Conservation (phyloP, 2,113 vertebrate genomes). For the Clarias macrocephalus region DNA sequence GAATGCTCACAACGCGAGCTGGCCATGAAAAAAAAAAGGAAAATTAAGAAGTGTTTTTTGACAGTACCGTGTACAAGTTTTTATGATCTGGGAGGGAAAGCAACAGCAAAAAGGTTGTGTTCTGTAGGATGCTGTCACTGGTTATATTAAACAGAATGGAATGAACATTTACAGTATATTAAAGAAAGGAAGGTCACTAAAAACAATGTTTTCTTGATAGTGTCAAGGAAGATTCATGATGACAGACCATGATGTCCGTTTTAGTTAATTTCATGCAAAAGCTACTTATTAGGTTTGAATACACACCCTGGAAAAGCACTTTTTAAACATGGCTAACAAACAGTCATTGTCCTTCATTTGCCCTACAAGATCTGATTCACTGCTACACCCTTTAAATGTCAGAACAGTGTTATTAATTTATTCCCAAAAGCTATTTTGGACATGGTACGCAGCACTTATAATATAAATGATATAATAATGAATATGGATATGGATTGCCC, state of each 20-base stretch:
- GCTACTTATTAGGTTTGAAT: background rate
- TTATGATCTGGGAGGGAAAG: background rate
- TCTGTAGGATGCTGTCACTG: background rate
- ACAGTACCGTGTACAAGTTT: constrained; percentile 63
- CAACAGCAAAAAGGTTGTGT: background rate
- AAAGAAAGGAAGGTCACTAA: background rate
- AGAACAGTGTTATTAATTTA: background rate
- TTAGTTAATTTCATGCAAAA: background rate
- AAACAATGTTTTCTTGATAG: background rate
- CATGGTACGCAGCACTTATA: background rate
- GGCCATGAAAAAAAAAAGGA: constrained; percentile 72
- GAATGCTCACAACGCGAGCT: constrained; percentile 60
- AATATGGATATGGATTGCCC: background rate
- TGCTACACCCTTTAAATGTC: background rate
- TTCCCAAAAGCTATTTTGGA: background rate
- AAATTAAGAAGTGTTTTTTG: constrained; percentile 74
- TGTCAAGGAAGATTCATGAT: too few species aligned
- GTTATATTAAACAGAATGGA: background rate
- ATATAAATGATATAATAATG: background rate
- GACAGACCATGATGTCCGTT: background rate
- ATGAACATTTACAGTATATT: background rate
- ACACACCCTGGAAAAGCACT: background rate
- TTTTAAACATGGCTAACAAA: background rate
- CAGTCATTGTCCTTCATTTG: background rate
- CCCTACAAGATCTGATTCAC: background rate